Evolutionary conservation across 2,888 invertebrate species (phyloP).

Genomic region (Pemphredon lugubris): DNA sequence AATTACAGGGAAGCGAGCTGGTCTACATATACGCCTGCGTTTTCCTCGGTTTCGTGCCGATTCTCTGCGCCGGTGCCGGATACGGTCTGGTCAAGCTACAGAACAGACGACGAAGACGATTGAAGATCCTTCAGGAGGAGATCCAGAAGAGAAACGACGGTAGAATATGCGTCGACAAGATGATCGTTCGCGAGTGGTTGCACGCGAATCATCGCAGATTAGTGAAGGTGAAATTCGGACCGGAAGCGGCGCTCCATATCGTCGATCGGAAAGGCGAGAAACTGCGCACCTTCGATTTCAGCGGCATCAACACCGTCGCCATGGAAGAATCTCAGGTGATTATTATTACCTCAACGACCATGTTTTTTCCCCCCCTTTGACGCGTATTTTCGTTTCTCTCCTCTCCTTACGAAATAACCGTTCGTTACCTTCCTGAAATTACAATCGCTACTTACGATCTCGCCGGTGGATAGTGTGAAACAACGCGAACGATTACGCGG

Average conservation of each 20-base stretch:
- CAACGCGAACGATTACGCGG: too few relatives aligned
- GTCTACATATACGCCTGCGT: constrained; percentile 98
- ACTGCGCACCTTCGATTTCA: constrained; percentile 90
- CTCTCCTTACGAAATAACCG: too few relatives aligned
- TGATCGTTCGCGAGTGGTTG: constrained; percentile 96
- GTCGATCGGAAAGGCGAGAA: constrained; percentile 96
- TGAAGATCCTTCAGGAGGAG: constrained; percentile 92
- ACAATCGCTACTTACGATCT: too few relatives aligned
- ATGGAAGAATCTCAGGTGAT: constrained; percentile 93
- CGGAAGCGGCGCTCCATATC: constrained; percentile 92
- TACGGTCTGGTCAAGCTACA: constrained; percentile 96
- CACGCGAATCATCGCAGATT: constrained; percentile 94
- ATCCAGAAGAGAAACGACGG: constrained; percentile 83
- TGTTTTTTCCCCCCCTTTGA: background rate
- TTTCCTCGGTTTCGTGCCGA: constrained; percentile 94
- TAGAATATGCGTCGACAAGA: constrained; percentile 92
- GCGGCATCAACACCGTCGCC: constrained; percentile 89
- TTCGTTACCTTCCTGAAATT: too few relatives aligned
- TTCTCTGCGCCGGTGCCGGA: constrained; percentile 94
- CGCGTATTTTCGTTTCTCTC: background rate
- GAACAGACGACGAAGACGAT: constrained; percentile 89
- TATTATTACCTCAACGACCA: too few relatives aligned
- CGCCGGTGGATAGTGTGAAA: too few relatives aligned
- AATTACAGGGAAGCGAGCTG: constrained; percentile 95
- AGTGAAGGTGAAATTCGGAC: constrained; percentile 94